Evolutionary conservation across 2,888 invertebrate species (phyloP), one percentile per base, ranked within the genome.

Genomic region (Oeneis ivallda): DNA sequence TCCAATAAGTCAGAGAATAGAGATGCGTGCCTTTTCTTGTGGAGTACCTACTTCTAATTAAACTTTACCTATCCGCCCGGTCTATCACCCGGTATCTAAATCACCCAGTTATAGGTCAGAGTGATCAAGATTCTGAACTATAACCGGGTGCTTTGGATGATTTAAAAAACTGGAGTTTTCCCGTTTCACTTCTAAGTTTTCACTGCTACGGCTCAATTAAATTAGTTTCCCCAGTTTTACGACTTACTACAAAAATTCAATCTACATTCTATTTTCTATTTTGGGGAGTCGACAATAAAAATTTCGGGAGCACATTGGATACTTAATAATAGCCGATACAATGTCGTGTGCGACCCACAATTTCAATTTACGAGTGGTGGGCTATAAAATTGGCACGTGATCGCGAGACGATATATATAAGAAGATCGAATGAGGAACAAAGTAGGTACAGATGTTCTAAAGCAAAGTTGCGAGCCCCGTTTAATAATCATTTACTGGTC

Each of bases 371-470:
- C 87, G 87, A 84, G 81, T 83, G 79, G 76, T 79, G 75, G 81
- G 85, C 90, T 81, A 91, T 91, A 90, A 91, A 90, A 89, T 84
- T 80, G 84, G 90, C 85, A 89, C 91, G 91, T 91, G 91, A 87
- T 85, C 84, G 79, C 78, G 69, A 73, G 72, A 80, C 82, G 85
- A 88, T 89, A 88, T 89, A 89, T 86, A 88, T 87, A 89, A 85
- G 80, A 53, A 85, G 80, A 39, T 19, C 59, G 17, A 15, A 17
- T 59, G n/a, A 41, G 50, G 19, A 34, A 50, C 39, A 39, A 49
- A n/a, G 47, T 47, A 47, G 34, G 17, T 49, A 13, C 37, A 37
- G 37, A 37, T 37, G 37, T 37, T 37, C 9, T 37, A 7, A 37
- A 37, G 8, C 8, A 37, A 37, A 37, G 37, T 37, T 37, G 37